Evolutionary conservation across 2,113 vertebrate species (phyloP).

Genomic region (Tetrax tetrax): DNA sequence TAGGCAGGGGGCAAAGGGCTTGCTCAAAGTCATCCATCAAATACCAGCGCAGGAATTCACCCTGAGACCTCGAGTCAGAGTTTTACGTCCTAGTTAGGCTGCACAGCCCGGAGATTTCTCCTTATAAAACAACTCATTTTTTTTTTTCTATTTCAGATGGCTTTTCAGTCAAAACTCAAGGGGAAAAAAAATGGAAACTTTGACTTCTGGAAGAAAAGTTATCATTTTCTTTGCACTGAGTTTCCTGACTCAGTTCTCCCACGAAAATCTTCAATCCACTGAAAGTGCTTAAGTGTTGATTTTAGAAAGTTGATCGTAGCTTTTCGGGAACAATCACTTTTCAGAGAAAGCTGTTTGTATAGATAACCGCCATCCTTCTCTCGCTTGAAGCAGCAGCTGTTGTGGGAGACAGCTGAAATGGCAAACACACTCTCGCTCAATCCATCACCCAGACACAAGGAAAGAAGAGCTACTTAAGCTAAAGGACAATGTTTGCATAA

Average conservation of each 20-base stretch:
- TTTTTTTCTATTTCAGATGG: not conserved
- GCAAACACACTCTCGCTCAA: not conserved
- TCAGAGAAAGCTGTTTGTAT: slow-evolving; percentile 5
- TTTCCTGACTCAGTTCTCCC: not conserved
- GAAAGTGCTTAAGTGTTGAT: not conserved
- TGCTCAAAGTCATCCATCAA: not conserved
- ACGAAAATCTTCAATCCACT: not conserved
- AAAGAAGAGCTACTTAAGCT: not conserved
- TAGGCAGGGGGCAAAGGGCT: not conserved
- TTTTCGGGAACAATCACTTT: slow-evolving; percentile 7
- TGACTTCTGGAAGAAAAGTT: not conserved
- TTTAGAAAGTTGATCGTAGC: not conserved
- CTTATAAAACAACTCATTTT: not conserved
- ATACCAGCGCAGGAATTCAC: not conserved
- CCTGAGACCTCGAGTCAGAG: fast-evolving
- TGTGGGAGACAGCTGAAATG: slow-evolving; percentile 36
- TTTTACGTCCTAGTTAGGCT: not conserved
- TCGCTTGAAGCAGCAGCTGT: slow-evolving; percentile 25
- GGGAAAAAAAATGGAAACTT: not conserved
- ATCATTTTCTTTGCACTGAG: not conserved
- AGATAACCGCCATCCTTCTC: not conserved
- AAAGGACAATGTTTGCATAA: slow-evolving; percentile 36
- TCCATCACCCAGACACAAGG: slow-evolving; percentile 44
- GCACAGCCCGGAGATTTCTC: not conserved
- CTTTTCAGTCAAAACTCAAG: not conserved